These are phyloP conservation scores for Atta texana DNA, from an alignment of 1,140 invertebrate genomes.

Conservation along the genomic window DNA sequence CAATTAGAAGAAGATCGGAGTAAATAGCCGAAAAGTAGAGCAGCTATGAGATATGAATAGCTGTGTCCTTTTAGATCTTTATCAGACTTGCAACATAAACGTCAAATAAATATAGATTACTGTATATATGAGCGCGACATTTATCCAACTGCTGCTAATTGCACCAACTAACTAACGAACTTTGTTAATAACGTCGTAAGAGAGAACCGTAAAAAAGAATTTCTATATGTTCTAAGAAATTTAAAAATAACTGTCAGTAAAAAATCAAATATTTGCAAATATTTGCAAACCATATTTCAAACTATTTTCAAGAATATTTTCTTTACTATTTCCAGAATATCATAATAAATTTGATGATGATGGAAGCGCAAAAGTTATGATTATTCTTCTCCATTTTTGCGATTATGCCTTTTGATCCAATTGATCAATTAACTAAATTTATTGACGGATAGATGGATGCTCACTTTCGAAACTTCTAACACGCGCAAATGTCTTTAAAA, in stretches of 20 bases:
- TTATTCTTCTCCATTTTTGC: conserved; percentile 33
- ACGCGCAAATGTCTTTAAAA: background rate
- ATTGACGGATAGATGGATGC: conserved; percentile 23
- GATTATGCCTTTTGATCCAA: conserved; percentile 37
- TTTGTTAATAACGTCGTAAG: background rate
- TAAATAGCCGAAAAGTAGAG: conserved; percentile 56
- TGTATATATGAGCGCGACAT: background rate
- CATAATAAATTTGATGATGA: conserved; percentile 14
- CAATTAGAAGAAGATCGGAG: conserved; percentile 27
- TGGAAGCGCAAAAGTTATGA: conserved; percentile 32
- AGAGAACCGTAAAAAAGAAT: background rate
- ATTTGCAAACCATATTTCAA: background rate
- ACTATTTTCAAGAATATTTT: background rate
- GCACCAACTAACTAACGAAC: conserved; percentile 35
- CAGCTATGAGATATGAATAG: conserved; percentile 51
- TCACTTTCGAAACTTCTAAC: conserved; percentile 1
- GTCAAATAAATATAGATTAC: background rate
- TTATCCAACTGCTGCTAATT: conserved; percentile 34
- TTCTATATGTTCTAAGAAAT: background rate
- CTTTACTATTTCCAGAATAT: background rate
- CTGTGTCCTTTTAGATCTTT: conserved; percentile 59
- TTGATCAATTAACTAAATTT: conserved; percentile 31
- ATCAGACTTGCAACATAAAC: conserved; percentile 36
- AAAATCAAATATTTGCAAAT: conserved; percentile 4
- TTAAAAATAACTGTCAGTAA: background rate